Base-by-base conservation (phyloP, 2,888 invertebrate species). In the Drosophila melanocephala region DNA sequence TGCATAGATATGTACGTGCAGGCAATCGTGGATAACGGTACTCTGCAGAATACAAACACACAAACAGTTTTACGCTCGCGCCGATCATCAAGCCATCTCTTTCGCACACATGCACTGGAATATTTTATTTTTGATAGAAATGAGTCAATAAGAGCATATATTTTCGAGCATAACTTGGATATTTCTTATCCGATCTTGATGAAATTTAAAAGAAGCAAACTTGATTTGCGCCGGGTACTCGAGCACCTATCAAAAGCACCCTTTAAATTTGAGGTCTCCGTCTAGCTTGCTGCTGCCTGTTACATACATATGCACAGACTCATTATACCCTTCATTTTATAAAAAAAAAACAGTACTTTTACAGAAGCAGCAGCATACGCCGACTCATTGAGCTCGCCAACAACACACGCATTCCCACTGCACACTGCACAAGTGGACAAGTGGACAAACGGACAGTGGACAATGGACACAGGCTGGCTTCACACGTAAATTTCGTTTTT, bases 401-500 rank as follows among this genome's bases (percentile, higher is more conserved):
- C 14, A 47, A 50, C 58, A 58, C 30, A 39, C 64, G 65, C 50
- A 76, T 51, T 56, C 28, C 5, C 37, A n/a, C 52, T 66, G 63
- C 55, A 72, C n/a, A 57, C 12, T 57, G 57, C 57, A 56, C 55
- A 57, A 47, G 26, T 26, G 47, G 47, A 55, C 35, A 57, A 16
- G 16, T 26, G 47, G 47, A 47, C 47, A 47, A 47, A 26, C 14
- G 47, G 26, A 47, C 47, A 26, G 16, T 16, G 47, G 47, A 47
- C 47, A 47, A 47, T 47, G 47, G 16, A 2, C 47, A 26, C 47
- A 47, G 47, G 9, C 42, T 59, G 47, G 58, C 42, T 53, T 56
- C 32, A 62, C 32, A 62, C 26, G 10, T 42, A 53, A 58, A 51
- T 51, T 42, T 42, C 51, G 50, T 32, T 19, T 28, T 28, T 28